Percentiles rank a stretch among this genome's conserved stretches.
Evolutionary conservation across 2,888 invertebrate genomes (phyloP).

Genomic region (Hydriomena furcata): DNA sequence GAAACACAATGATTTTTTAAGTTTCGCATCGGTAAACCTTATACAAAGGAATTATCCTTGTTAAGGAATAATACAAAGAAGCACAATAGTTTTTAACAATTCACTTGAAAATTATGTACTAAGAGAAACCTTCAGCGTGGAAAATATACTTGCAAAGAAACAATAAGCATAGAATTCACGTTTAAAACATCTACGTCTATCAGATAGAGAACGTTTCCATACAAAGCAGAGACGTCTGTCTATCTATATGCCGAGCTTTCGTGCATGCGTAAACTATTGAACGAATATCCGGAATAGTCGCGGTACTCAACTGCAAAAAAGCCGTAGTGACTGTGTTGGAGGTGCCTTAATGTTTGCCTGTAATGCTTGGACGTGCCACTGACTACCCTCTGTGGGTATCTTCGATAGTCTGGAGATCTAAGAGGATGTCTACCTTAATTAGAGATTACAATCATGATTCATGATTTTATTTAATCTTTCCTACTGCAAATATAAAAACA

Average conservation of each 20-base stretch:
- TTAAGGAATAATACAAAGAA: constrained; percentile 43
- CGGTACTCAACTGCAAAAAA: background rate
- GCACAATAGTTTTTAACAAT: constrained; percentile 45
- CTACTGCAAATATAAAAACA: too few relatives aligned
- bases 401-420: too few relatives aligned
- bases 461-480: too few relatives aligned
- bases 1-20: constrained; percentile 43
- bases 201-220: constrained; percentile 7
- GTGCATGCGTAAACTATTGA: constrained; percentile 5
- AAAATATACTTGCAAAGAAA: constrained; percentile 18
- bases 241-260: constrained; percentile 12
- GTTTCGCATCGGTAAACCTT: constrained; percentile 55
- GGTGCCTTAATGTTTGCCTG: too few relatives aligned
- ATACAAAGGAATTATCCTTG: constrained; percentile 60
- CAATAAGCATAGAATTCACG: constrained; percentile 21
- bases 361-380: too few relatives aligned
- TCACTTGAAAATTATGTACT: constrained; percentile 35
- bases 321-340: too few relatives aligned
- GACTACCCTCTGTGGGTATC: too few relatives aligned
- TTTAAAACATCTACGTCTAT: constrained; percentile 9
- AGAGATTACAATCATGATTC: too few relatives aligned
- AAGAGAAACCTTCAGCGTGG: constrained; percentile 25
- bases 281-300: constrained; percentile 8
- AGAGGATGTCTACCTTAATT: too few relatives aligned
- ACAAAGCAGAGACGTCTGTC: constrained; percentile 16